phyloP scores from a whole-genome alignment of 2,113 vertebrate species.

The Gila orcuttii region DNA sequence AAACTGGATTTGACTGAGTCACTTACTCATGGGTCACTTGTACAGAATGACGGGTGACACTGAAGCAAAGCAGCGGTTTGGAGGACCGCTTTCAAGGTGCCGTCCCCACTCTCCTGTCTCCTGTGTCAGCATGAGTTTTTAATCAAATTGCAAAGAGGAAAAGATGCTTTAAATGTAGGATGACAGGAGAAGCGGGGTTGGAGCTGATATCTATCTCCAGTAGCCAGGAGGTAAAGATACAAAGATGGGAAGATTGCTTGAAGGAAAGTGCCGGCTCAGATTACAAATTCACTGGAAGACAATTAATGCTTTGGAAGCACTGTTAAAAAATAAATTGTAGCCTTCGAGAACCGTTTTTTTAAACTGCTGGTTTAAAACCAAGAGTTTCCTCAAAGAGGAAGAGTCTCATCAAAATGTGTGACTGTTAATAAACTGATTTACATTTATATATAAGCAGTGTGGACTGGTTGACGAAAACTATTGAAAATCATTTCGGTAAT shows the following conservation, averaged over 20 bases:
- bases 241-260: neutral
- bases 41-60: slow-evolving; percentile 69
- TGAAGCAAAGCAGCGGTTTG: slow-evolving; percentile 65
- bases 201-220: neutral
- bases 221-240: neutral
- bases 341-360: neutral
- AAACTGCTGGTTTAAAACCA: neutral
- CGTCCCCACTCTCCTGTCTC: slow-evolving; percentile 70
- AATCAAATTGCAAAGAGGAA: slow-evolving; percentile 68
- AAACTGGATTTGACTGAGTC: slow-evolving; percentile 76
- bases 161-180: slow-evolving; percentile 36
- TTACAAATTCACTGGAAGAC: slow-evolving; percentile 20
- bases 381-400: neutral
- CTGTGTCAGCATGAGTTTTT: slow-evolving; percentile 79
- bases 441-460: too few species aligned
- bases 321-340: neutral
- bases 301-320: neutral
- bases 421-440: too few species aligned
- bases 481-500: neutral
- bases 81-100: slow-evolving; percentile 73
- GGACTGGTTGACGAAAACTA: too few species aligned
- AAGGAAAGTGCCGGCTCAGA: neutral
- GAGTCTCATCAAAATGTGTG: too few species aligned
- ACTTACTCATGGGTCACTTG: slow-evolving; percentile 80
- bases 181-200: neutral